Conservation (phyloP, 2,888 invertebrate genomes). For the Dorcus parallelipipedus region DNA sequence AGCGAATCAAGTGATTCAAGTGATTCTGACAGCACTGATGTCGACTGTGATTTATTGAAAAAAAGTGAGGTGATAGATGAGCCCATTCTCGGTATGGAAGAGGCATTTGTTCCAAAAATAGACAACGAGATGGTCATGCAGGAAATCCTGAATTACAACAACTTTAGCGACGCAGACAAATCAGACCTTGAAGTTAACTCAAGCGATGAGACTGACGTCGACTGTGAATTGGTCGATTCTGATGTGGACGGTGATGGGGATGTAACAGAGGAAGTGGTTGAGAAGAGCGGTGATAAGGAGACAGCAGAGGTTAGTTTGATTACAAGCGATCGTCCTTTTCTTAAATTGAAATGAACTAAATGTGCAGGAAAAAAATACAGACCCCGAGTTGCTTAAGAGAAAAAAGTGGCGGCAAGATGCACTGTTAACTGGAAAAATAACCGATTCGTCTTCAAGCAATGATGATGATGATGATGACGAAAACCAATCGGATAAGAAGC, state of each 20-base stretch:
- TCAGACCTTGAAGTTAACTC: too few relatives aligned
- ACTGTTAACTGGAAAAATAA: conserved; percentile 4
- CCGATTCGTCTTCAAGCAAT: conserved; percentile 2
- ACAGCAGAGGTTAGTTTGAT: too few relatives aligned
- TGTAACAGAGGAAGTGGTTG: neutral
- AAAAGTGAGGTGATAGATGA: too few relatives aligned
- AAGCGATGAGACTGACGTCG: too few relatives aligned
- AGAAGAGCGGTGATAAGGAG: neutral
- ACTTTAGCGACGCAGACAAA: too few relatives aligned
- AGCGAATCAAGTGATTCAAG: neutral
- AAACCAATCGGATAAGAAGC: neutral
- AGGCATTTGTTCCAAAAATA: too few relatives aligned
- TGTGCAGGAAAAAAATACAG: neutral
- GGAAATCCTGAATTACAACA: too few relatives aligned
- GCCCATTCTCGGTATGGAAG: neutral
- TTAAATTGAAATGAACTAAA: too few relatives aligned
- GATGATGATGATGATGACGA: conserved; percentile 5
- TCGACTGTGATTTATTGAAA: neutral
- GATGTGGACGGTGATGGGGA: neutral
- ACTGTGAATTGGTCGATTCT: neutral
- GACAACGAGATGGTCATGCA: too few relatives aligned
- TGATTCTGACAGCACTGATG: neutral
- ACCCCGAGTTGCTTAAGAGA: neutral
- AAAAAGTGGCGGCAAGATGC: conserved; percentile 6
- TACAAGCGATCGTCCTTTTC: too few relatives aligned